Evolutionary conservation across 2,113 vertebrate species (phyloP).

Genomic region (Formicarius rufipectus): DNA sequence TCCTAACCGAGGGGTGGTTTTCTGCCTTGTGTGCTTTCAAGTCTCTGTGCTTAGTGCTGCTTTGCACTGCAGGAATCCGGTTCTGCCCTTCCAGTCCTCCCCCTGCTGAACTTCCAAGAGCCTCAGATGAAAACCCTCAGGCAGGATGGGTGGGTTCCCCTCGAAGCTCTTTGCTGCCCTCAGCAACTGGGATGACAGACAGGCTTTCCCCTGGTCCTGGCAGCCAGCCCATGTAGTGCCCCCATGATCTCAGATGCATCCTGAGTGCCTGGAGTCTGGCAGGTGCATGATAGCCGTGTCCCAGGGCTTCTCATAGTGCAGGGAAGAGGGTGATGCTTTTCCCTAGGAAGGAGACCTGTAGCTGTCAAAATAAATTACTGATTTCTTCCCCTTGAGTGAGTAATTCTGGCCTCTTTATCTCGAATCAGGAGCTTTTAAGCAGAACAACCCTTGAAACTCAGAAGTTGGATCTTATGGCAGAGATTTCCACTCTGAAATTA

Average conservation of each 20-base stretch:
- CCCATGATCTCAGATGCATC: neutral
- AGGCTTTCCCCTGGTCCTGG: neutral
- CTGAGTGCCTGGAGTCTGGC: neutral
- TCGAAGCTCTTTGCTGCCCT: neutral
- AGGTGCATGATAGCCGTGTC: neutral
- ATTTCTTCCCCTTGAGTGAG: neutral
- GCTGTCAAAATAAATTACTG: neutral
- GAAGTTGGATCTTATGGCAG: conserved; percentile 92
- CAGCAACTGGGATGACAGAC: neutral
- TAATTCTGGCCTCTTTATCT: neutral
- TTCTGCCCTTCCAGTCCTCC: neutral
- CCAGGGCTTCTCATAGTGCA: neutral
- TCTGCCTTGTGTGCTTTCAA: neutral
- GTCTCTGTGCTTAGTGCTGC: neutral
- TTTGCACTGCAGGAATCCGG: neutral
- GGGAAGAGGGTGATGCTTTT: neutral
- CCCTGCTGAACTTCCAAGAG: conserved; percentile 18
- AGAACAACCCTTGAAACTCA: conserved; percentile 90
- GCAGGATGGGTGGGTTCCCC: neutral
- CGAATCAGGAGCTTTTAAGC: conserved; percentile 88
- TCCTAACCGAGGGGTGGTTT: neutral
- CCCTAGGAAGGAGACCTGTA: neutral
- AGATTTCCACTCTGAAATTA: conserved; percentile 92
- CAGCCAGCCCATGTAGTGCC: neutral
- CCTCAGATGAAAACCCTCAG: conserved; percentile 24